Evolutionary conservation across 2,113 vertebrate species (phyloP).

Genomic region (Athene noctua): DNA sequence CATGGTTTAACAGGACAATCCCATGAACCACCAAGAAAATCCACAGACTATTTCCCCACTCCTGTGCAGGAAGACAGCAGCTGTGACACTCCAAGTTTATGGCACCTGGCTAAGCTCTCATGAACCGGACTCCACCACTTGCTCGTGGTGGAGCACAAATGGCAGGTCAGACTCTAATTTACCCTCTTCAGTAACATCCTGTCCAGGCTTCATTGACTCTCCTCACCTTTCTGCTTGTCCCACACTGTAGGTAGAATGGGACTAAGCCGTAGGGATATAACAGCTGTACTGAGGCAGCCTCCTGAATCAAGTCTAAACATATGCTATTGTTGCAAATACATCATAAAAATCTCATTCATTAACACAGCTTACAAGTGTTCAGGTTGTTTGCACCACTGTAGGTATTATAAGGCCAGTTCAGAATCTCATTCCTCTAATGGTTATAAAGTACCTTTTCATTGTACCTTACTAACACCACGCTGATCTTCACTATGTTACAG

Average conservation of each 20-base stretch:
- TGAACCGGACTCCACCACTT: background rate
- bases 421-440: background rate
- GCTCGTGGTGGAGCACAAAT: background rate
- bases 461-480: background rate
- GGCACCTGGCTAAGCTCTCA: background rate
- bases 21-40: background rate
- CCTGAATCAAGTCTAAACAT: background rate
- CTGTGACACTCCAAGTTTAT: background rate
- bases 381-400: background rate
- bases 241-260: background rate
- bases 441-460: background rate
- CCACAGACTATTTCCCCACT: rapidly evolving
- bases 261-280: background rate
- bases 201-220: background rate
- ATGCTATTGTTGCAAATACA: background rate
- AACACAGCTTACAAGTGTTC: background rate
- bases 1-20: background rate
- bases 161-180: background rate
- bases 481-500: background rate
- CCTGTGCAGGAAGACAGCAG: background rate
- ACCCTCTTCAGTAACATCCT: background rate
- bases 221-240: background rate
- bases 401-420: background rate
- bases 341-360: background rate
- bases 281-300: background rate